Evolutionary conservation across 2,113 vertebrate species (phyloP), one percentile per base, ranked within the genome.

Genomic region (Hippolais icterina): DNA sequence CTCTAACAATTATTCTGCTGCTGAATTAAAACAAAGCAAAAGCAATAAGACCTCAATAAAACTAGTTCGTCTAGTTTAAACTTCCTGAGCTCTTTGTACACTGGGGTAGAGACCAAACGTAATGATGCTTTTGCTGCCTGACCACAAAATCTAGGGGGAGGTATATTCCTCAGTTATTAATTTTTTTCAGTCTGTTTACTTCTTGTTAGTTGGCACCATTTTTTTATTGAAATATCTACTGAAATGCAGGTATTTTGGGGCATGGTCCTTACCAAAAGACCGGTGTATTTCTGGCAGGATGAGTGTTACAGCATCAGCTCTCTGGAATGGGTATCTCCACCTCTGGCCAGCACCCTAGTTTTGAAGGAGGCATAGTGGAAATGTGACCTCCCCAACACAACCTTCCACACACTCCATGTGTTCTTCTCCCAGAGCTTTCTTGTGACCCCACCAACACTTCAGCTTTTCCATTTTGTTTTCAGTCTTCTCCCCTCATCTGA

Each of bases 1-100:
- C 75, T 94, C 50, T 2, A 5, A 82, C 68, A 89, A 92, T 74
- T 68, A 54, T 74, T 90, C 71, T 52, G 12, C 60, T 83, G 56
- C 27, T 78, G 72, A 81, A 90, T 70, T 80, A 70, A 96, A 95
- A 77, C 10, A n/a, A 91, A 85, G 20, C 13, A 70, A 78, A 93
- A 63, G 60, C 68, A 90, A 70, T 94, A 81, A 95, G 93, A 35
- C 27, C 15, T 54, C 27, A 83, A 66, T 61, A 78, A 79, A 95
- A 83, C 19, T 21, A 42, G 33, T 59, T 83, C 25, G 12, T 88
- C 64, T 56, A 68, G 35, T 39, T 94, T 66, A 81, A 86, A 53
- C 12, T 60, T 72, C 41, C 64, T 41, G 27, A 86, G 22, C 6
- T 63, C 54, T 83, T 77, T 13, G 4, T 89, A 60, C 20, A 6